phyloP scores from a whole-genome alignment of 2,113 vertebrate species.

The Plestiodon gilberti region DNA sequence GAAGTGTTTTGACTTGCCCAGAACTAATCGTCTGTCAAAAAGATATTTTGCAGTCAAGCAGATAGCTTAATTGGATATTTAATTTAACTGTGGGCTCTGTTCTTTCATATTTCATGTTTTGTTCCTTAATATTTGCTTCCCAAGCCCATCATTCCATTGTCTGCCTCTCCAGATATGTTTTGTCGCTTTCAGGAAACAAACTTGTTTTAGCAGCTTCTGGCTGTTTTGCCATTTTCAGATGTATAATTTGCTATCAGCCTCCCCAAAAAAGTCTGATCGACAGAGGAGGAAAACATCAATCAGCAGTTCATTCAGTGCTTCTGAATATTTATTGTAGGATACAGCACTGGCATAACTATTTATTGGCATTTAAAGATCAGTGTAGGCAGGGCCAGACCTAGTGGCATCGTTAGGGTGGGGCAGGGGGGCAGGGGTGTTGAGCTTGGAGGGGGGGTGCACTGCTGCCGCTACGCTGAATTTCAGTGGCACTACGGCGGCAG shows the following conservation, averaged over 20 bases:
- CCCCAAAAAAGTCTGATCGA: not conserved
- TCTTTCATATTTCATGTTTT: constrained; percentile 63
- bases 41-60: constrained; percentile 72
- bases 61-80: constrained; percentile 77
- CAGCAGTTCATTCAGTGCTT: not conserved
- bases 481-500: no score
- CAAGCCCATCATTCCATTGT: constrained; percentile 40
- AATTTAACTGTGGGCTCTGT: constrained; percentile 72
- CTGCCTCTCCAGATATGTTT: constrained; percentile 37
- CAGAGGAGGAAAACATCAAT: constrained; percentile 7
- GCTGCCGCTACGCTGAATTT: no score
- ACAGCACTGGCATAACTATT: not conserved
- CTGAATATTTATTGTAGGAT: not conserved
- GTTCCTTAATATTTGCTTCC: constrained; percentile 58
- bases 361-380: no score
- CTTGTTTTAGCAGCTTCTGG: constrained; percentile 8
- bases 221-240: constrained; percentile 16
- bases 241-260: not conserved
- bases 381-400: no score
- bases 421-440: no score
- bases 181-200: constrained; percentile 37
- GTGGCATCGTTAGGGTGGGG: no score
- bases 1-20: constrained; percentile 72
- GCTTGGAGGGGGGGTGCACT: no score
- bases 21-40: constrained; percentile 77